Conservation (phyloP, 2,113 vertebrate species). For the Pheucticus melanocephalus region DNA sequence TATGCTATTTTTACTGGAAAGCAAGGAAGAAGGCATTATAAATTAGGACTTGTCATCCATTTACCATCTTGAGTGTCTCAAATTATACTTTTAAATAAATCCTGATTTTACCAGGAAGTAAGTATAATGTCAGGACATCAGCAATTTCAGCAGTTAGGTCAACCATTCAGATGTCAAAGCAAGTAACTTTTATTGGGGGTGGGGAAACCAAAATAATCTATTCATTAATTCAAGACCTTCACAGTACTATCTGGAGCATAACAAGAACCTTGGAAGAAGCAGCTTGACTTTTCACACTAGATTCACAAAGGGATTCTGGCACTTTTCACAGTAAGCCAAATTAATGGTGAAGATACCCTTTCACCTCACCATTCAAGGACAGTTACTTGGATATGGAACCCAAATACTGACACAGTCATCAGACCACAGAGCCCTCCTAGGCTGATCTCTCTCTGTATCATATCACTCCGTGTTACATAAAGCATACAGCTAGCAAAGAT, state of each 20-base stretch:
- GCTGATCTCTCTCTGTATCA: not conserved
- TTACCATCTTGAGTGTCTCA: not conserved
- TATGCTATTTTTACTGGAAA: not conserved
- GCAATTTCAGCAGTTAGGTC: not conserved
- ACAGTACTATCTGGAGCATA: not conserved
- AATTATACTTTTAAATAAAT: not conserved
- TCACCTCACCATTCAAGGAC: not conserved
- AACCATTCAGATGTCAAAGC: not conserved
- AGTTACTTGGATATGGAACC: not conserved
- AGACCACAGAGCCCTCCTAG: not conserved
- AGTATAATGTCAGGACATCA: not conserved
- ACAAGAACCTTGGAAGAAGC: not conserved
- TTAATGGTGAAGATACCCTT: not conserved
- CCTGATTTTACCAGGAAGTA: not conserved
- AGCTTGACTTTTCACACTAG: not conserved
- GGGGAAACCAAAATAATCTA: not conserved
- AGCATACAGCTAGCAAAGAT: not conserved
- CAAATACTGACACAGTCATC: not conserved
- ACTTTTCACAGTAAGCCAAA: not conserved
- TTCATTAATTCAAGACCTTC: not conserved
- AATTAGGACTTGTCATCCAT: not conserved
- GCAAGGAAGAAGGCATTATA: not conserved
- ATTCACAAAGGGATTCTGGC: not conserved
- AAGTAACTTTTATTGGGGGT: not conserved
- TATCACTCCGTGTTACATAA: not conserved